Evolutionary conservation across 2,113 vertebrate species (phyloP), one percentile per base, ranked within the genome.

Genomic region (Ploceus nigricollis): DNA sequence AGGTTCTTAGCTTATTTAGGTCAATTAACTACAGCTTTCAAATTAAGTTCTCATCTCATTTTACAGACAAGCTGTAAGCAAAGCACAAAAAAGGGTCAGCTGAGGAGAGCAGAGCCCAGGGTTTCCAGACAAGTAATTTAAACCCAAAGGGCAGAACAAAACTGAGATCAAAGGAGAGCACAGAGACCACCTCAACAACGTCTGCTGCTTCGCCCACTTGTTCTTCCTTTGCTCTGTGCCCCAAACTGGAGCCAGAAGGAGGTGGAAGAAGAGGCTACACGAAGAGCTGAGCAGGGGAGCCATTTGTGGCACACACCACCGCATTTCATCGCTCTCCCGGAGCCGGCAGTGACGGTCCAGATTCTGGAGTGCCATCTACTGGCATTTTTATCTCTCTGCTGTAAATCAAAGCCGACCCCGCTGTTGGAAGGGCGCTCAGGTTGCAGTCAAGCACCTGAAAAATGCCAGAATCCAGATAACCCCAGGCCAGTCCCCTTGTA

Each of bases 331-430:
- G 68, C 15, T 27, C 76, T 90, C 42, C 28, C 37, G 2, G 86
- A 83, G 79, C 76, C 18, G 0, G 79, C 33, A 92, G 20, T 4
- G 82, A 71, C 33, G 90, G 88, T 82, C 76, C 65, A 21, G 72
- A 92, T 96, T 97, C 96, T 96, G 91, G 96, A 96, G 90, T 95
- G 96, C 96, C 96, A 97, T 92, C 96, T 97, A 90, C 96, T 69
- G 96, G 96, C 90, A 79, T 87, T 94, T 93, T 84, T 68, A 39
- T 48, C 51, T 82, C 91, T 61, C 45, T 69, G 84, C 94, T 87
- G 25, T 44, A 39, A 78, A 87, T 92, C 75, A 84, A 78, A 91
- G 66, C 48, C 83, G 84, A 65, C 25, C 56, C 33, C 48, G 18
- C 50, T 13, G 86, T 54, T 79, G 57, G 63, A 45, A 89, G 82